Conservation (phyloP, 2,888 invertebrate genomes). For the Oxytorus armatus region DNA sequence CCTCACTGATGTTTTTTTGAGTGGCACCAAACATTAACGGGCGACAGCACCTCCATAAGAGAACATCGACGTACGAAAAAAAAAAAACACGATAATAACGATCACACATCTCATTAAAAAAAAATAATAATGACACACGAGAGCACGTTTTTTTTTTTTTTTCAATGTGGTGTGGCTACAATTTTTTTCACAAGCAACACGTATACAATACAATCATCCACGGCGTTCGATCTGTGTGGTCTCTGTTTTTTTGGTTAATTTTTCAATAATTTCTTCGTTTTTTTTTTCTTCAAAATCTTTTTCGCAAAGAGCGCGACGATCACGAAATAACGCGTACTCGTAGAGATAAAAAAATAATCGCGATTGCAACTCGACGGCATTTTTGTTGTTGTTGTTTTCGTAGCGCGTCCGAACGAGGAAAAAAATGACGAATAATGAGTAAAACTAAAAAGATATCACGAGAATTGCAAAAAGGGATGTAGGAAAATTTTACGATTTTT, state of each 20-base stretch:
- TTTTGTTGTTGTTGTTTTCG: no score
- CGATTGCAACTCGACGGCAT: slow-evolving; percentile 65
- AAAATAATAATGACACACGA: slow-evolving; percentile 63
- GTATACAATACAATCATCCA: slow-evolving; percentile 52
- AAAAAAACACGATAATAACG: no score
- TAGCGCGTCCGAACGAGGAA: no score
- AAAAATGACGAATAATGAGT: no score
- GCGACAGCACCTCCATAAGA: slow-evolving; percentile 79
- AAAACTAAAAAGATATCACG: no score
- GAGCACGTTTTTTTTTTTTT: slow-evolving; percentile 79
- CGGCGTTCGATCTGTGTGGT: slow-evolving; percentile 67
- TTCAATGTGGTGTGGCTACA: slow-evolving; percentile 84
- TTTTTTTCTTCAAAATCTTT: background rate
- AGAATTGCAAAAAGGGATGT: no score
- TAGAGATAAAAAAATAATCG: no score
- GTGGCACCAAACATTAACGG: slow-evolving; percentile 82
- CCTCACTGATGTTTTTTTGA: slow-evolving; percentile 81
- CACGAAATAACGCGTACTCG: no score
- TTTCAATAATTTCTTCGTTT: background rate
- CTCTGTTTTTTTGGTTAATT: slow-evolving; percentile 70
- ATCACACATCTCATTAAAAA: slow-evolving; percentile 42
- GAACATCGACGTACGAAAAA: slow-evolving; percentile 68
- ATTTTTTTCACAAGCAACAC: slow-evolving; percentile 79
- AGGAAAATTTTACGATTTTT: no score
- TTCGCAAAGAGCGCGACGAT: no score